Conservation (phyloP, 2,888 invertebrate genomes). For the Agrochola litura region DNA sequence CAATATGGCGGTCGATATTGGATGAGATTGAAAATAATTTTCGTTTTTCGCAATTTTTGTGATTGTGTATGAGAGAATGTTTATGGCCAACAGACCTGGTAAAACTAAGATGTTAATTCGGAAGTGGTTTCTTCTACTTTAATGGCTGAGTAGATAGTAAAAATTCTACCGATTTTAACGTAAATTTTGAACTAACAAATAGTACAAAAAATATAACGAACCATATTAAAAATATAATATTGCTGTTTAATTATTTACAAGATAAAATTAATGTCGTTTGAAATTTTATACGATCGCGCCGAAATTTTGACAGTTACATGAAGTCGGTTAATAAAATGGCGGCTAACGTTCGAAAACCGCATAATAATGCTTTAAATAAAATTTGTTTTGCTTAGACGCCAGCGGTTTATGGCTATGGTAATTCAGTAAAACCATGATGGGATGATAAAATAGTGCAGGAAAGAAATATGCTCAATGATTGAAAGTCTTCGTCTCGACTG, state of each 20-base stretch:
- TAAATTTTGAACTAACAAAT: conserved; percentile 49
- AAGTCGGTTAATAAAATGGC: conserved; percentile 57
- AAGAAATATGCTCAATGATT: conserved; percentile 84
- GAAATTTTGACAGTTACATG: conserved; percentile 40
- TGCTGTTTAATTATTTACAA: conserved; percentile 40
- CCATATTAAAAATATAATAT: conserved; percentile 37
- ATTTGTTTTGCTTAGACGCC: conserved; percentile 83
- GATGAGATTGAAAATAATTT: conserved; percentile 20
- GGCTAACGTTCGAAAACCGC: conserved; percentile 77
- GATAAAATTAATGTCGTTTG: conserved; percentile 10
- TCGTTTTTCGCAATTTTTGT: conserved; percentile 14
- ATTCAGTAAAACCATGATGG: conserved; percentile 79
- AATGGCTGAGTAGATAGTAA: conserved; percentile 62
- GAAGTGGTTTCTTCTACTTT: conserved; percentile 56
- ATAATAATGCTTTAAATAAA: conserved; percentile 77
- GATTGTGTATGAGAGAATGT: conserved; percentile 22
- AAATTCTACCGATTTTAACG: conserved; percentile 50
- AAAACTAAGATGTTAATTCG: conserved; percentile 44
- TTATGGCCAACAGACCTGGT: conserved; percentile 23
- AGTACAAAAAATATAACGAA: conserved; percentile 58
- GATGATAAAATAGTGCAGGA: conserved; percentile 78
- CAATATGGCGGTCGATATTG: conserved; percentile 28
- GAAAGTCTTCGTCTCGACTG: conserved; percentile 77
- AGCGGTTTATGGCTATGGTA: conserved; percentile 75
- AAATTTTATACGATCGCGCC: conserved; percentile 51